These are phyloP conservation scores for Carposina sasakii DNA, from an alignment of 1,140 invertebrate genomes.

Conservation along the genomic window DNA sequence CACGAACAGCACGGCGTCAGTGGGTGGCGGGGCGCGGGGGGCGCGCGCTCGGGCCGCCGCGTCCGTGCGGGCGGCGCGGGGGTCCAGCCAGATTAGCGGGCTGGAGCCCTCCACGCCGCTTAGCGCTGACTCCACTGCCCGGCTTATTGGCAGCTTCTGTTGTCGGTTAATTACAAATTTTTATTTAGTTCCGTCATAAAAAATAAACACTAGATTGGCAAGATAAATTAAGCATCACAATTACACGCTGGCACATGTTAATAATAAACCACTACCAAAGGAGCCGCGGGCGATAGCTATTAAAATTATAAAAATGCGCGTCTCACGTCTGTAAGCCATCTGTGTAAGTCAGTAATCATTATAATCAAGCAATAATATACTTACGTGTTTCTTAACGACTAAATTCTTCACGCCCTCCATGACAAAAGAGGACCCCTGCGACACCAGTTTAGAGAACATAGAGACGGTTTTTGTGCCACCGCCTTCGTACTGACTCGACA, in stretches of 20 bases:
- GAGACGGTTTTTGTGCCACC: conserved; percentile 96
- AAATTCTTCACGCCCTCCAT: conserved; percentile 99
- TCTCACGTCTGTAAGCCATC: no score
- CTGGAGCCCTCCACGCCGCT: conserved; percentile 23
- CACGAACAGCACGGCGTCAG: conserved; percentile 96
- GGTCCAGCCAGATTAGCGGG: conserved; percentile 61
- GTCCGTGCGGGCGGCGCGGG: conserved; percentile 51
- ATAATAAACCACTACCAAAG: no score
- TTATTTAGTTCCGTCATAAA: no score
- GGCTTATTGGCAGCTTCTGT: conserved; percentile 64
- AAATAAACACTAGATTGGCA: no score
- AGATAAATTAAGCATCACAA: no score
- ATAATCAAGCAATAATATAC: no score
- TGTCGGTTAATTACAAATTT: not conserved
- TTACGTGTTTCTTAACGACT: conserved; percentile 96
- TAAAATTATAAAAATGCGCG: no score
- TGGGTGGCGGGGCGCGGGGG: conserved; percentile 75
- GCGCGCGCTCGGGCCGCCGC: conserved; percentile 35
- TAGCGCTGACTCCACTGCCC: conserved; percentile 56
- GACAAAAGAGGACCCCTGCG: conserved; percentile 97
- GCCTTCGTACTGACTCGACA: conserved; percentile 89
- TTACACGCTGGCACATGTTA: no score
- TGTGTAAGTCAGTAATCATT: no score
- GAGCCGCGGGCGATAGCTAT: no score
- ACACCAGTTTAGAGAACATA: conserved; percentile 99